Base-by-base conservation (phyloP, 2,888 invertebrate genomes). In the Anagyrus pseudococci region DNA sequence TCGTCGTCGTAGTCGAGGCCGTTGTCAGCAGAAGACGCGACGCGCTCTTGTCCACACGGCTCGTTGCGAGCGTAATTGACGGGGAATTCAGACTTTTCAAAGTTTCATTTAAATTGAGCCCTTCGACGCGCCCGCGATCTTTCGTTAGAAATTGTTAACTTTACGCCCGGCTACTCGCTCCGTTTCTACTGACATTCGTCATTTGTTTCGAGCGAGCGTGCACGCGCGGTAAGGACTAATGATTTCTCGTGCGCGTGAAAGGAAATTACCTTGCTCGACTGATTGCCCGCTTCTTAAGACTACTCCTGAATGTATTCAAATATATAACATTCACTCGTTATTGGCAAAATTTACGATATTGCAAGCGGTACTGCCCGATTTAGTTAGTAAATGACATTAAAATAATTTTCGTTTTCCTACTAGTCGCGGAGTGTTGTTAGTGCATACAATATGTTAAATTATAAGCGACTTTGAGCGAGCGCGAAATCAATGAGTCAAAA, bases 101-200 rank as follows among this genome's bases (percentile, higher is more conserved):
- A 50, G 43, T 62, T 57, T 52, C 43, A n/a, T 58, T n/a, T 53
- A 29, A 58, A 62, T 62, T 58, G 62, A 58, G 53, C 58, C 58
- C 62, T 62, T 58, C 48, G 57, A n/a, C 13, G 26, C 53, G 41
- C 17, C 25, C 46, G 23, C 20, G 41, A 43, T 29, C 46, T 56
- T 62, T 62, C 43, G 53, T 58, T 62, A 48, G 57, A 58, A 53
- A 62, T 54, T 48, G 48, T 33, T 62, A 62, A 48, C 37, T 37
- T 15, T 15, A 10, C 4, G 10, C 4, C 8, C 33, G 8, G 15
- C 15, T 37, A 13, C 8, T 37, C 33, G 13, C 10, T 8, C 4
- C 10, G 33, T 37, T 2, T n/a, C n/a, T n/a, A n/a, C n/a, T 37
- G 33, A 13, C 29, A 29, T 29, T 29, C 8, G 33, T 15, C 8